Base-by-base conservation (phyloP, 2,888 invertebrate genomes). In the Ormyrus pomaceus region DNA sequence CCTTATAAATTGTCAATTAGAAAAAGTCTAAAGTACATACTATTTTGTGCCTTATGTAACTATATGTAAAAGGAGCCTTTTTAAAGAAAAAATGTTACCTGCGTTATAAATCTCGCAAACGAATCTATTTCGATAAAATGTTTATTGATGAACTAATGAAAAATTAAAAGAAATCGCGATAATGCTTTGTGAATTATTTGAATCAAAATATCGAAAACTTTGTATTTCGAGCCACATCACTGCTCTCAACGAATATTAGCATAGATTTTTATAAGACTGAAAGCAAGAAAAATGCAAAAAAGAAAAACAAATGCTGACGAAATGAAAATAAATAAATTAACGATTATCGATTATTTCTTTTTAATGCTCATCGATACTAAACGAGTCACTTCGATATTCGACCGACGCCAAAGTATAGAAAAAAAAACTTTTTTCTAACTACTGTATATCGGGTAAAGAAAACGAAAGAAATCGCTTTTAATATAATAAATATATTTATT, bases 361-460 rank as follows among this genome's bases (percentile, higher is more conserved):
- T 34, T 46, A 80, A 80, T 77, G 77, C 77, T 80, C 73, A 80
- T 82, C 74, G 77, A 80, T 80, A 77, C 77, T 77, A 79, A 81
- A 79, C 53, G 66, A 83, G 82, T 84, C 80, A 80, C 68, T 82
- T 82, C 72, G 74, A 81, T 81, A 82, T 81, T 83, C 70, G 75
- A 83, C 72, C 83, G 81, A 84, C 85, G 83, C 87, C 86, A 87
- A 87, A 87, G 86, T 85, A 83, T 86, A 84, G 46, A 74, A 69
- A 82, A 77, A 77, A 76, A 34, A 8, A 13, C 8, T 13, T n/a
- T 70, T 82, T 78, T 78, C 64, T 76, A 78, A 73, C 70, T 71
- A 51, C 79, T 46, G 48, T 78, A 45, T 79, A 53, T 64, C 45
- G 73, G 72, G 71, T 72, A 72, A 81, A 64, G 58, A 81, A 62